phyloP scores from a whole-genome alignment of 2,113 vertebrate genomes.

The Zosterops hypoxanthus region DNA sequence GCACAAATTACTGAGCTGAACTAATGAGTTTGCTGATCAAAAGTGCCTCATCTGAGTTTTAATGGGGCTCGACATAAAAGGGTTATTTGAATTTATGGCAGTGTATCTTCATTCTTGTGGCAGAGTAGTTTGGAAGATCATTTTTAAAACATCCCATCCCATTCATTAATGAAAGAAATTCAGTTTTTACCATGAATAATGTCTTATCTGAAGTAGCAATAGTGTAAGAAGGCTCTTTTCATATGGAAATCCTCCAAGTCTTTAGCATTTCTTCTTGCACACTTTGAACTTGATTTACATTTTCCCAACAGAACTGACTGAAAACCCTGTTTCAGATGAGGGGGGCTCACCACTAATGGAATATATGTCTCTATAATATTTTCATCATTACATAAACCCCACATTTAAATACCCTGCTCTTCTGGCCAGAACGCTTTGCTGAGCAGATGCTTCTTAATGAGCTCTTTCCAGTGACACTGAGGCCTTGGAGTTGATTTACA shows the following conservation, averaged over 20 bases:
- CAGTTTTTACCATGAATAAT: not conserved
- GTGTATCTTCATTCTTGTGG: not conserved
- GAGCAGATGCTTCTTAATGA: constrained; percentile 44
- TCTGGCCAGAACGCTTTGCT: not conserved
- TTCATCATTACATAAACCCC: not conserved
- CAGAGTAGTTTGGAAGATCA: not conserved
- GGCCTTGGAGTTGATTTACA: constrained; percentile 19
- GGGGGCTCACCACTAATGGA: not conserved
- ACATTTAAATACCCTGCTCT: constrained; percentile 18
- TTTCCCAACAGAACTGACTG: not conserved
- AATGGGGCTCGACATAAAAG: not conserved
- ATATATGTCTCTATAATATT: not conserved
- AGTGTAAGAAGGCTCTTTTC: not conserved
- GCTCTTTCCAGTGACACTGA: not conserved
- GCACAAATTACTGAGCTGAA: not conserved
- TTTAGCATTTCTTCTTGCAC: constrained; percentile 6
- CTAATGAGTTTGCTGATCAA: constrained; percentile 1
- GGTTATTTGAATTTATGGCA: not conserved
- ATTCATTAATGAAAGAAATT: not conserved
- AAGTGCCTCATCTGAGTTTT: not conserved
- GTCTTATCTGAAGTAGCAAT: not conserved
- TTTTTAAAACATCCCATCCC: not conserved
- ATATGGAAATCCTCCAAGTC: constrained; percentile 17
- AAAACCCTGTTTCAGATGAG: not conserved
- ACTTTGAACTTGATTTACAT: not conserved